A percentile compares a stretch with the other conserved stretches of the same genome.
These are phyloP conservation scores for Eumacrocentrus americanus DNA, from an alignment of 2,888 invertebrate species.

Conservation along the genomic window DNA sequence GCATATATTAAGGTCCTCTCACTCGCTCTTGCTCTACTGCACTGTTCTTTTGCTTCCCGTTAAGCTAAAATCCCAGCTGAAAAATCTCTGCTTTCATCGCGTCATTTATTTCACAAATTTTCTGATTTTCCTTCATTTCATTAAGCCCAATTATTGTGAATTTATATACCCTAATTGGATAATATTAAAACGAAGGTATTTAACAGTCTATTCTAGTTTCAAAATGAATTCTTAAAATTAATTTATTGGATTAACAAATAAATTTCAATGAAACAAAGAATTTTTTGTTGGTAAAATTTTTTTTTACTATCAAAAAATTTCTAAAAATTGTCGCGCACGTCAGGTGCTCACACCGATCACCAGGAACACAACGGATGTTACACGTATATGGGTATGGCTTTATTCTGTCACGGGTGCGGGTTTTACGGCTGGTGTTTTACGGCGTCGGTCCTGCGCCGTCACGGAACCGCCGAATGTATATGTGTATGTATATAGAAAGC, in stretches of 20 bases:
- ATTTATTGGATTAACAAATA: too few relatives aligned
- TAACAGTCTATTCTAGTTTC: too few relatives aligned
- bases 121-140: neutral
- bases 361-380: slow-evolving; percentile 10
- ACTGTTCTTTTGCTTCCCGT: slow-evolving; percentile 22
- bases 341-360: slow-evolving; percentile 13
- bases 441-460: slow-evolving; percentile 26
- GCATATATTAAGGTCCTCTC: slow-evolving; percentile 39
- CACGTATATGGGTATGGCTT: slow-evolving; percentile 29
- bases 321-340: neutral
- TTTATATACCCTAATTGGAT: too few relatives aligned
- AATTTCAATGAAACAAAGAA: too few relatives aligned
- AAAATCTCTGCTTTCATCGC: neutral
- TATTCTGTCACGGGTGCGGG: slow-evolving; percentile 46
- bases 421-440: slow-evolving; percentile 43
- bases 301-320: too few relatives aligned
- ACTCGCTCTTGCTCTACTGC: slow-evolving; percentile 2
- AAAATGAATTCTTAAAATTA: too few relatives aligned
- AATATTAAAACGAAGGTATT: too few relatives aligned
- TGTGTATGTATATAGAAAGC: too few relatives aligned
- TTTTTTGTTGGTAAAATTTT: too few relatives aligned
- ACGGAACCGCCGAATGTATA: slow-evolving; percentile 28
- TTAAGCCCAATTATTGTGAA: too few relatives aligned
- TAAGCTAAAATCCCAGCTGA: slow-evolving; percentile 11
- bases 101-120: slow-evolving; percentile 7